Base-by-base conservation (phyloP, 92 coral and sea anemone genomes). In the Palythoa grandis region DNA sequence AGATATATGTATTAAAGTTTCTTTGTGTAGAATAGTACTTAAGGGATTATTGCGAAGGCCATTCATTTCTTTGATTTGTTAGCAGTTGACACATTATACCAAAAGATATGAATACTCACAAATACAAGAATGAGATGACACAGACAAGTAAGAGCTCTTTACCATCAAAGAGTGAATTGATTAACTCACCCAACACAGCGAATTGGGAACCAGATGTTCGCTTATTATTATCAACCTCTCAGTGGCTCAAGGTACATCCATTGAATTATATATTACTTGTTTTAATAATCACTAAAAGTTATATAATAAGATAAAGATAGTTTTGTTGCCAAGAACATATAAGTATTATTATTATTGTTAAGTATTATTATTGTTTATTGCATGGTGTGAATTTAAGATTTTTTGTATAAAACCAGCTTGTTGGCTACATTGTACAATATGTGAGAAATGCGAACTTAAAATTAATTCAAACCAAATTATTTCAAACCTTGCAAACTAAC, bases 141-240 rank as follows among this genome's bases (percentile, higher is more conserved):
- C 25, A 50, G 20, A 83, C 82, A 40, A 78, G 87, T 54, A 52
- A 86, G 12, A 89, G 84, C 71, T 82, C 87, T 47, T 86, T 78
- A 39, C 90, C 98, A 75, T 91, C 95, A 47, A 96, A 90, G 89
- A 91, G 92, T 69, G 89, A 96, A 78, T 89, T 93, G 11, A 87
- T 95, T 52, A 90, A 89, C 84, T 90, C 95, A 17, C 90, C 94
- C 52, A 96, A 95, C 80, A 90, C 96, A 68, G 89, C 87, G 38
- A 89, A 85, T 69, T 96, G 98, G 98, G 95, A 93, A 65, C 96
- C 98, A 24, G 98, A 96, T 87, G 98, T 96, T 20, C 92, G 93
- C 37, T 90, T 96, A 90, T 92, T 96, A 79, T 83, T 96, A 85
- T 92, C 98, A 11, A 96, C 98, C 57, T 70, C 87, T 37, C 96